Conservation (phyloP, 2,797 vertebrate genomes). For the Coilia nasus region DNA sequence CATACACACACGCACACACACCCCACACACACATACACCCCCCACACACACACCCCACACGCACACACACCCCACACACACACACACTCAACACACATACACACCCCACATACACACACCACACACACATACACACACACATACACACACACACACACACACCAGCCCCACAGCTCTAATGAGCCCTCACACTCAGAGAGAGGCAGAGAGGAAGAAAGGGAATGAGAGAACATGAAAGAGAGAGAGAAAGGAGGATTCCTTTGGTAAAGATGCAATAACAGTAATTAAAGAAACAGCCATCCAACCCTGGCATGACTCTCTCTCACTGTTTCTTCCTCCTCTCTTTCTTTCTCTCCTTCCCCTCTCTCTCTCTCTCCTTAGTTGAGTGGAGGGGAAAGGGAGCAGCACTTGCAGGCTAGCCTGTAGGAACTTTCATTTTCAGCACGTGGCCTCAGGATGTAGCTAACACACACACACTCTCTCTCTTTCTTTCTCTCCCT, state of each 20-base stretch:
- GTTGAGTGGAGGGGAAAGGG: constrained; percentile 54
- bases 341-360: constrained; percentile 29
- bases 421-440: constrained; percentile 75
- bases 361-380: constrained; percentile 51
- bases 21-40: not conserved
- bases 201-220: constrained; percentile 37
- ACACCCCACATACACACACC: too few species aligned
- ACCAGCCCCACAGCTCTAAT: constrained; percentile 69
- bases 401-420: constrained; percentile 71
- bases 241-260: constrained; percentile 57
- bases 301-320: constrained; percentile 60
- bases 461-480: constrained; percentile 37
- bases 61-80: too few species aligned
- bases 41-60: constrained; percentile 29
- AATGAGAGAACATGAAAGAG: constrained; percentile 20
- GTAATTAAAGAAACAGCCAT: constrained; percentile 82
- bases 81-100: too few species aligned
- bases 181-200: constrained; percentile 60
- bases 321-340: constrained; percentile 48
- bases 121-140: constrained; percentile 51
- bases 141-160: constrained; percentile 30
- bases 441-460: constrained; percentile 64
- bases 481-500: too few species aligned
- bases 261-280: constrained; percentile 73
- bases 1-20: constrained; percentile 28